phyloP scores from a whole-genome alignment of 2,888 invertebrate species.

The Platycheirus rosarum region DNA sequence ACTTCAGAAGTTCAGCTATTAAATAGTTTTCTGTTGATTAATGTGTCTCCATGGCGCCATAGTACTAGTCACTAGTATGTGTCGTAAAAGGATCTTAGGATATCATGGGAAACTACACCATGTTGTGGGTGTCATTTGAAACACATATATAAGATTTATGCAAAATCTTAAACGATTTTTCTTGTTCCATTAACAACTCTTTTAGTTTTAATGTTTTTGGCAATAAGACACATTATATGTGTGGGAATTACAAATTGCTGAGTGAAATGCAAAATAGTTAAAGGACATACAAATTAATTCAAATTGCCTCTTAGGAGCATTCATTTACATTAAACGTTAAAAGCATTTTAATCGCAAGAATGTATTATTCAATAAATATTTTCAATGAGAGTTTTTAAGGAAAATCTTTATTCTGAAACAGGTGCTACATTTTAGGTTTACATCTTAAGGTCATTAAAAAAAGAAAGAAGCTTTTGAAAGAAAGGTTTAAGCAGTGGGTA shows the following conservation, averaged over 20 bases:
- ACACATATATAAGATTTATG: neutral
- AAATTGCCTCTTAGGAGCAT: no score
- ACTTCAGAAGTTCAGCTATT: slow-evolving; percentile 9
- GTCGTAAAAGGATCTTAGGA: slow-evolving; percentile 1
- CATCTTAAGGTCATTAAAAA: no score
- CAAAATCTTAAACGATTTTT: slow-evolving; percentile 6
- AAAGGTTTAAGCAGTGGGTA: no score
- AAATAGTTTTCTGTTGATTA: slow-evolving; percentile 19
- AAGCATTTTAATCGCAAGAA: no score
- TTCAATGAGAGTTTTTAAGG: no score
- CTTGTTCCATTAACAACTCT: neutral
- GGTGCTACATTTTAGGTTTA: no score
- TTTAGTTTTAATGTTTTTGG: slow-evolving; percentile 11
- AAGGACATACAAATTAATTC: neutral
- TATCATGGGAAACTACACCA: neutral
- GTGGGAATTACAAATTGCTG: slow-evolving; percentile 7
- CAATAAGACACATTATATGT: slow-evolving; percentile 11
- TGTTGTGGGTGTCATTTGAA: slow-evolving; percentile 8
- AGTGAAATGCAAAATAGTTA: neutral
- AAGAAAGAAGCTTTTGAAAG: no score
- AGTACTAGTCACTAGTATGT: neutral
- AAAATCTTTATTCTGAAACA: no score
- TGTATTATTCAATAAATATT: no score
- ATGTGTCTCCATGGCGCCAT: slow-evolving; percentile 20
- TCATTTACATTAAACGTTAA: neutral